A percentile compares a stretch with the other conserved stretches of the same genome.
phyloP scores from a whole-genome alignment of 2,888 invertebrate genomes.

The Cinara cedri region DNA sequence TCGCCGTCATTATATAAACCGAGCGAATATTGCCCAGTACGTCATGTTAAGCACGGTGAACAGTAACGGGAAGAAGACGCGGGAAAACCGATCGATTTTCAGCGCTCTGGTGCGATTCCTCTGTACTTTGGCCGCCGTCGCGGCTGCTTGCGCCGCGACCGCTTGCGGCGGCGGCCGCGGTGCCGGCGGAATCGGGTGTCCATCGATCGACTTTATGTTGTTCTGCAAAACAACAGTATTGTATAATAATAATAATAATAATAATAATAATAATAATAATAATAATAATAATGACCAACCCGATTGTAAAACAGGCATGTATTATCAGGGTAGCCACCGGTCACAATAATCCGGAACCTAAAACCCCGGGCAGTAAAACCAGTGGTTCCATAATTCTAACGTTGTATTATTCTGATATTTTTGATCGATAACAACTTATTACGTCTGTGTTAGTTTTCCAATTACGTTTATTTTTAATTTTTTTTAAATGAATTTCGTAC shows the following conservation, averaged over 20 bases:
- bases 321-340: too few species aligned
- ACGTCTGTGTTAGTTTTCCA: too few species aligned
- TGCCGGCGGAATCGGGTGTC: conserved; percentile 34
- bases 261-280: too few species aligned
- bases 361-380: too few species aligned
- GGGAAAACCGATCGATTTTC: conserved; percentile 74
- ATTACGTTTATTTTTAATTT: too few species aligned
- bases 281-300: too few species aligned
- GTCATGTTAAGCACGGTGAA: conserved; percentile 73
- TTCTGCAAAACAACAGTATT: conserved; percentile 57
- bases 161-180: conserved; percentile 59
- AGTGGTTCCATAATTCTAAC: too few species aligned
- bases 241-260: conserved; percentile 10
- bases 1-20: conserved; percentile 63
- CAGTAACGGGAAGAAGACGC: conserved; percentile 74
- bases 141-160: conserved; percentile 59
- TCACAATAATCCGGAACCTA: too few species aligned
- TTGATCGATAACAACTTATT: too few species aligned
- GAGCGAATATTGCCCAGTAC: conserved; percentile 77
- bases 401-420: too few species aligned
- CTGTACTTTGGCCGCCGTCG: conserved; percentile 65
- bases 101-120: conserved; percentile 71
- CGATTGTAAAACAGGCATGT: too few species aligned
- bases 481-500: too few species aligned
- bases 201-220: conserved; percentile 33